These are phyloP conservation scores for Pseudobourletiella spinata DNA, from an alignment of 1,140 invertebrate genomes.

Conservation along the genomic window DNA sequence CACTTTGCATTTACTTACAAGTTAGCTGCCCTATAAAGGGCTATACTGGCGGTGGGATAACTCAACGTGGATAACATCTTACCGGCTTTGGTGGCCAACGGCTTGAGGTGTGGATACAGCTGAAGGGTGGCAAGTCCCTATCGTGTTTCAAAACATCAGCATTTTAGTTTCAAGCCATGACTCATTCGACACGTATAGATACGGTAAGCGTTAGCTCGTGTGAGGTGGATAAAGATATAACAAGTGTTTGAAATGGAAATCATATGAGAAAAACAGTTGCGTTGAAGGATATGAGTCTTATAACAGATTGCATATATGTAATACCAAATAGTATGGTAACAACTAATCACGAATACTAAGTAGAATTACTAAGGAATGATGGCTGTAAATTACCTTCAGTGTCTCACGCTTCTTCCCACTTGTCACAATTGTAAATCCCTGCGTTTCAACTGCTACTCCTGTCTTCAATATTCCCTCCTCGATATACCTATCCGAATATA, in stretches of 20 bases:
- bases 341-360: too few species aligned
- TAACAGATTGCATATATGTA: too few species aligned
- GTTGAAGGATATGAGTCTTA: too few species aligned
- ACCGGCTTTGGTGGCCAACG: conserved; percentile 49
- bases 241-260: too few species aligned
- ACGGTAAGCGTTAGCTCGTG: too few species aligned
- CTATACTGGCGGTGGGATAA: conserved; percentile 35
- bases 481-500: conserved; percentile 55
- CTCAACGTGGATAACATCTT: conserved; percentile 30
- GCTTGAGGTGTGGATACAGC: conserved; percentile 53
- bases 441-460: conserved; percentile 55
- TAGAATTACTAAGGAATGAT: conserved; percentile 7
- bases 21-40: conserved; percentile 43
- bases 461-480: conserved; percentile 54
- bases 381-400: conserved; percentile 43
- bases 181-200: too few species aligned
- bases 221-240: too few species aligned
- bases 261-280: too few species aligned
- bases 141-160: too few species aligned
- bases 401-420: conserved; percentile 51
- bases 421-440: conserved; percentile 52
- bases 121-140: conserved; percentile 55
- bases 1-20: conserved; percentile 46
- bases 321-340: too few species aligned
- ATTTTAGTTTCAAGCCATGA: too few species aligned